Evolutionary conservation across 2,797 vertebrate species (phyloP).

Genomic region (Sebastes kiyomatsui): DNA sequence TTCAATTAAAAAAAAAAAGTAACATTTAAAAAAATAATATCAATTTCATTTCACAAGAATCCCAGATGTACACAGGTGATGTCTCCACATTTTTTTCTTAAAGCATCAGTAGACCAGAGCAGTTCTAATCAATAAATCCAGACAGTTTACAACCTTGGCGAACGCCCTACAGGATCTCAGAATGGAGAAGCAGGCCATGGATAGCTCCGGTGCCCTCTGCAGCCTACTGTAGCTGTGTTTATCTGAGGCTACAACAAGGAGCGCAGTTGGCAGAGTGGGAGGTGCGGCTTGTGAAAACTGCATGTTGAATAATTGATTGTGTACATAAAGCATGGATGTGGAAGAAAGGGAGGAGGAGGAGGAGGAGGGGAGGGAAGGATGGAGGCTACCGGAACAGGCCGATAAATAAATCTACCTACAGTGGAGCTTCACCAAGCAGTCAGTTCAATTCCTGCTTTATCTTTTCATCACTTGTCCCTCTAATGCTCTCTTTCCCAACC

Average conservation of each 20-base stretch:
- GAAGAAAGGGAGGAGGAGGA: constrained; percentile 1
- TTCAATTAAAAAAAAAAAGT: no score
- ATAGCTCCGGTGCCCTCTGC: constrained; percentile 25
- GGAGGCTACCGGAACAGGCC: constrained; percentile 16
- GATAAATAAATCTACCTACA: constrained; percentile 55
- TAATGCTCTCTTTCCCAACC: not conserved
- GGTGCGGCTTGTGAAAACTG: constrained; percentile 53
- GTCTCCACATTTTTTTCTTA: not conserved
- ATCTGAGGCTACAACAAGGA: constrained; percentile 42
- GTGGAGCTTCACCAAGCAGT: not conserved
- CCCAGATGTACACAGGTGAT: not conserved
- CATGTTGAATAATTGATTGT: constrained; percentile 76
- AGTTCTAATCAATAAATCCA: not conserved
- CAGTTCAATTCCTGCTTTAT: not conserved
- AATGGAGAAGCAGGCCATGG: not conserved
- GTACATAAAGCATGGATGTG: constrained; percentile 65
- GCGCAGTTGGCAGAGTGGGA: constrained; percentile 48
- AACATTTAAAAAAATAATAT: not conserved
- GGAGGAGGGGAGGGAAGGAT: not conserved
- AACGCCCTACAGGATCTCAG: constrained; percentile 8
- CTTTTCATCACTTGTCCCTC: not conserved
- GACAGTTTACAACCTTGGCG: not conserved
- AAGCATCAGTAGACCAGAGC: not conserved
- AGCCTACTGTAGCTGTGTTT: constrained; percentile 26
- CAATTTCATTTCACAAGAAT: not conserved